Percentiles rank a stretch among this genome's conserved stretches.
Evolutionary conservation across 2,888 invertebrate species (phyloP).

Genomic region (Gari tellinella): DNA sequence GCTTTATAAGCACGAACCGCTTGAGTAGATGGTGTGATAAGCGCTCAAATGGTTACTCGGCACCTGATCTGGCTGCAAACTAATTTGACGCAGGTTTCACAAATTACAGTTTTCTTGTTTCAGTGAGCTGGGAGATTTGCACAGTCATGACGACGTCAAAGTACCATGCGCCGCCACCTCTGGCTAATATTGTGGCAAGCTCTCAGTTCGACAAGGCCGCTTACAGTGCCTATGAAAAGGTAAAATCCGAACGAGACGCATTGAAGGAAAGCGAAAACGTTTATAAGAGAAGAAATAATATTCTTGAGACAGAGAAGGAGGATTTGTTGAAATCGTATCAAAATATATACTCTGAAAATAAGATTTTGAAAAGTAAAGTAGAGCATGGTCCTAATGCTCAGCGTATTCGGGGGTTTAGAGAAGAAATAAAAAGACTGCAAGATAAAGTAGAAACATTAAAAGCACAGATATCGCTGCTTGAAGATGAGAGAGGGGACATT

Average conservation of each 20-base stretch:
- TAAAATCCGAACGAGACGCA: constrained; percentile 56
- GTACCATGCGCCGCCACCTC: constrained; percentile 28
- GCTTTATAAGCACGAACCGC: too few relatives aligned
- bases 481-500: constrained; percentile 25
- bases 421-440: constrained; percentile 49
- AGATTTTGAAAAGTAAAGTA: constrained; percentile 44
- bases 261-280: constrained; percentile 42
- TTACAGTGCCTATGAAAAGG: constrained; percentile 49
- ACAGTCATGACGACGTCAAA: constrained; percentile 22
- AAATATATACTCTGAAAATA: constrained; percentile 54
- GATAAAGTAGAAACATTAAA: constrained; percentile 32
- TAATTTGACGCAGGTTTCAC: too few relatives aligned
- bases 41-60: too few relatives aligned
- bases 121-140: neutral
- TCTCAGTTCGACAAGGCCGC: constrained; percentile 57
- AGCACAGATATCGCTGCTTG: constrained; percentile 30
- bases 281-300: constrained; percentile 44
- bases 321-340: constrained; percentile 52
- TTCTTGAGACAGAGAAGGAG: constrained; percentile 43
- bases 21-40: too few relatives aligned
- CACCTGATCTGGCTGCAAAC: too few relatives aligned
- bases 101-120: too few relatives aligned
- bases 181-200: constrained; percentile 11
- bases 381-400: constrained; percentile 50
- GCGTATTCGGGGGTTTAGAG: constrained; percentile 42